Base-by-base conservation (phyloP, 2,797 vertebrate species). In the Acanthurus lineatus region DNA sequence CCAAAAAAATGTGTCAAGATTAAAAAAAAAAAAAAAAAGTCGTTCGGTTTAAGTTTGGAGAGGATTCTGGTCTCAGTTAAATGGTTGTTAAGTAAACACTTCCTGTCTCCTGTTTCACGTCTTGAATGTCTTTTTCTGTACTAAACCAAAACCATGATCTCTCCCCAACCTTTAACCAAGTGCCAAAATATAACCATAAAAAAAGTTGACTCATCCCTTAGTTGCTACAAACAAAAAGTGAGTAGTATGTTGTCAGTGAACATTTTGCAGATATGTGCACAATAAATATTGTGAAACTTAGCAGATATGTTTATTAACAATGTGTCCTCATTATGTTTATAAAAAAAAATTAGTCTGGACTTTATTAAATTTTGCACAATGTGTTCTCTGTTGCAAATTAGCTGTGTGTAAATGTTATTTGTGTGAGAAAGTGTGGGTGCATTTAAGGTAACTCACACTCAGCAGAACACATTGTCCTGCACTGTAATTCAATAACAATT, bases 401-500 rank as follows among this genome's bases (percentile, higher is more conserved):
- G 22, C 15, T n/a, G 11, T 15, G 8, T 51, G 5, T 35, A 40
- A 20, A 38, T 48, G 17, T n/a, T 68, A 14, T 76, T 67, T 62
- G 0, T 17, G 10, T 1, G 53, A 48, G 9, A 14, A 59, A 2
- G 51, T 32, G 17, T 47, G 4, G 49, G 19, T 69, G 58, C 77
- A 63, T 52, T 75, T 22, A 48, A 69, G 10, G 57, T 73, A 44
- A 80, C 66, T 52, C 12, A 1, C 20, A 25, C 48, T 69, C 47
- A 67, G 67, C 47, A 38, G 20, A 64, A 38, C 25, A 19, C 48
- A 58, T 28, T 58, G 45, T 53, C 42, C 63, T 22, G 40, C 32
- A 8, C 15, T 64, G 51, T 68, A 22, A 65, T 62, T 77, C 60
- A 61, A 40, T 76, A 73, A 69, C 17, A 19, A 64, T 48, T 52